Evolutionary conservation across 2,797 vertebrate genomes (phyloP).

Genomic region (Tragelaphus oryx): DNA sequence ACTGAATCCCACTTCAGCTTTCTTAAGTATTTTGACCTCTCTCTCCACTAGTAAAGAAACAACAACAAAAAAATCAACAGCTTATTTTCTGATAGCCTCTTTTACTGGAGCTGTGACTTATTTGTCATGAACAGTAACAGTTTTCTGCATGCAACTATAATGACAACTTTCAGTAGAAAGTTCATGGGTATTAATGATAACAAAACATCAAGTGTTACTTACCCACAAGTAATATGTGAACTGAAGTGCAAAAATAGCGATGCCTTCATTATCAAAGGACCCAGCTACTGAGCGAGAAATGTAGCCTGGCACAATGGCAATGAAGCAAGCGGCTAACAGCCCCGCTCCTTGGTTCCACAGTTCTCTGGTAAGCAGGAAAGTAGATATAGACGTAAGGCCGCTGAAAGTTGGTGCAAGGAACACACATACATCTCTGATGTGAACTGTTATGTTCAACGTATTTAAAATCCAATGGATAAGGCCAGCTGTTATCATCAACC

Average conservation of each 20-base stretch:
- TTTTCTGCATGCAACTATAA: not conserved
- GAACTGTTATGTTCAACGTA: slow-evolving; percentile 96
- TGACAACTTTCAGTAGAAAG: not conserved
- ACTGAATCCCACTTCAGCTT: not conserved
- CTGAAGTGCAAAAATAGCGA: slow-evolving; percentile 98
- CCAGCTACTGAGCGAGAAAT: slow-evolving; percentile 98
- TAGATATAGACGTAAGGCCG: slow-evolving; percentile 96
- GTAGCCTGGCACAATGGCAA: slow-evolving; percentile 97
- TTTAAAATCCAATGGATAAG: slow-evolving; percentile 98
- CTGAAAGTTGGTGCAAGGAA: slow-evolving; percentile 98
- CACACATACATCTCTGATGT: slow-evolving; percentile 97
- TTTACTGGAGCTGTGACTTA: not conserved
- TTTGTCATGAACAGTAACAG: not conserved
- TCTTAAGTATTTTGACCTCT: not conserved
- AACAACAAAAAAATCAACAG: not conserved
- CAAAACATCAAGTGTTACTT: slow-evolving; percentile 79
- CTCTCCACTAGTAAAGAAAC: not conserved
- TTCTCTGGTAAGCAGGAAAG: slow-evolving; percentile 96
- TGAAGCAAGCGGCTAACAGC: slow-evolving; percentile 97
- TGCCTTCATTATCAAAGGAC: slow-evolving; percentile 98
- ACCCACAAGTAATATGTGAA: slow-evolving; percentile 99
- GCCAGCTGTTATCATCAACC: slow-evolving; percentile 96
- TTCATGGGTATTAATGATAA: not conserved
- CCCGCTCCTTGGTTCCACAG: slow-evolving; percentile 98
- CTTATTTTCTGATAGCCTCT: not conserved